Evolutionary conservation across 2,797 vertebrate species (phyloP).

Genomic region (Crocidura indochinensis): DNA sequence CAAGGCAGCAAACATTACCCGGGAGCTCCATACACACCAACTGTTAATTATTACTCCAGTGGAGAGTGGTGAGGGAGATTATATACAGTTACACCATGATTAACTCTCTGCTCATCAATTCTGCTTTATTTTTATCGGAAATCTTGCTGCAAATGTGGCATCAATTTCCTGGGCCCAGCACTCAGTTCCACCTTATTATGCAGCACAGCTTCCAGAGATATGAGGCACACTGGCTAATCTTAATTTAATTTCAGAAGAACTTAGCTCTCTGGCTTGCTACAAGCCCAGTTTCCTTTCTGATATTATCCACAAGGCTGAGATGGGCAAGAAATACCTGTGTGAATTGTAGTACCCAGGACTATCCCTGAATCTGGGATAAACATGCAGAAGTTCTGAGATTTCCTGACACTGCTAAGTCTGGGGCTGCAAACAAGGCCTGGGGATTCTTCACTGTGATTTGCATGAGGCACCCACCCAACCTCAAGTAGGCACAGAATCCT

Average conservation of each 20-base stretch:
- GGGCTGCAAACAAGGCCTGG: conserved; percentile 72
- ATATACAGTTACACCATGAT: conserved; percentile 84
- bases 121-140: conserved; percentile 69
- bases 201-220: conserved; percentile 69
- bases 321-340: conserved; percentile 78
- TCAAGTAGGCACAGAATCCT: conserved; percentile 76
- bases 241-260: conserved; percentile 79
- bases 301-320: conserved; percentile 69
- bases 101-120: conserved; percentile 85
- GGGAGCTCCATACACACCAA: conserved; percentile 72
- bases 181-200: conserved; percentile 77
- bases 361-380: conserved; percentile 79
- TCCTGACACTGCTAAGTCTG: conserved; percentile 55
- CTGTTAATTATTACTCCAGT: conserved; percentile 85
- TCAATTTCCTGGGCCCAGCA: conserved; percentile 71
- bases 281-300: conserved; percentile 65
- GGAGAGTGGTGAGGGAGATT: conserved; percentile 84
- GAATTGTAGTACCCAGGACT: conserved; percentile 81
- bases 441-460: conserved; percentile 68
- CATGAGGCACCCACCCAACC: conserved; percentile 72
- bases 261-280: conserved; percentile 75
- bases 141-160: conserved; percentile 43
- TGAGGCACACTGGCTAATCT: conserved; percentile 63
- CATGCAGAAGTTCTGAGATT: conserved; percentile 81
- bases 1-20: conserved; percentile 77